These are phyloP conservation scores for Pachymerium ferrugineum DNA, from an alignment of 2,888 invertebrate genomes.

Conservation along the genomic window DNA sequence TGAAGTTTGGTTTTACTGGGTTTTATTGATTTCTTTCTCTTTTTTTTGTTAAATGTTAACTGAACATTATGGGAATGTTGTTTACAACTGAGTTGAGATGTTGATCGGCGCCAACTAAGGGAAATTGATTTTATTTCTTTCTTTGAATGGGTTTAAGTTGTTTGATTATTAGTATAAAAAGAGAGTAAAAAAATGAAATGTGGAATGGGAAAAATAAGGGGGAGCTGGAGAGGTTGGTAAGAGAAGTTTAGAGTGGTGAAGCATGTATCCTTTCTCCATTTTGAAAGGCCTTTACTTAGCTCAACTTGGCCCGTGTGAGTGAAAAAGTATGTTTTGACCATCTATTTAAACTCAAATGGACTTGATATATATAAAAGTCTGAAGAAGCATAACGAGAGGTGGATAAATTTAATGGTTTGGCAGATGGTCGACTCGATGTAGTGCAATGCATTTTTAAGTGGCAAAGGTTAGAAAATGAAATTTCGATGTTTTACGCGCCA, in stretches of 20 bases:
- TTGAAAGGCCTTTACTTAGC: slow-evolving; percentile 15
- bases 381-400: not conserved
- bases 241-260: slow-evolving; percentile 9
- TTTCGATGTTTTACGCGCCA: not conserved
- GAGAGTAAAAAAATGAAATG: not conserved
- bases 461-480: slow-evolving; percentile 15
- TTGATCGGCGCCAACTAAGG: not conserved
- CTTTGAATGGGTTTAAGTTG: not conserved
- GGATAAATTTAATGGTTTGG: slow-evolving; percentile 1
- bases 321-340: slow-evolving; percentile 3
- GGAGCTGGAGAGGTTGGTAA: too few species aligned
- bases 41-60: not conserved
- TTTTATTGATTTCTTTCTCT: slow-evolving; percentile 6
- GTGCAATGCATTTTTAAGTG: not conserved
- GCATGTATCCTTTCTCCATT: slow-evolving; percentile 19
- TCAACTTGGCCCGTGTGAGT: slow-evolving; percentile 2
- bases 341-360: slow-evolving; percentile 5
- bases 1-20: slow-evolving; percentile 17
- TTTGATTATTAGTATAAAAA: slow-evolving; percentile 20
- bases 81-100: slow-evolving; percentile 10
- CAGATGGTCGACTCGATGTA: slow-evolving; percentile 12
- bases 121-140: not conserved
- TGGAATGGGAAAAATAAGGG: not conserved
- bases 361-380: not conserved
- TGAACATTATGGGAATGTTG: not conserved